phyloP scores from a whole-genome alignment of 2,888 invertebrate species.

The Tubulanus polymorphus region DNA sequence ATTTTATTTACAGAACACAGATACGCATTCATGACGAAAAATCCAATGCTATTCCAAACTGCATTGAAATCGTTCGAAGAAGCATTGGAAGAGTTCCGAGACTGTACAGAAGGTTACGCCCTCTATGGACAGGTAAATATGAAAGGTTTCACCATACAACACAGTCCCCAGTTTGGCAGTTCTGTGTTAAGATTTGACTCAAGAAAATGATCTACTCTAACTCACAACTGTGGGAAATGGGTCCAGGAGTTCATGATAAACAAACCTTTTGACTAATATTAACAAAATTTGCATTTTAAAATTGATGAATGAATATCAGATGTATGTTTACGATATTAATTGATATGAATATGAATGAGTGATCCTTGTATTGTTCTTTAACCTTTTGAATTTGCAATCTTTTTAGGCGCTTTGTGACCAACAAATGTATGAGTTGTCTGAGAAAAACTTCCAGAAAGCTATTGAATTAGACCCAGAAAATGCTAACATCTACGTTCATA shows the following conservation, averaged over 20 bases:
- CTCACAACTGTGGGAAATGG: not conserved
- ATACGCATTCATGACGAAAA: constrained; percentile 57
- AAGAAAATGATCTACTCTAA: no score
- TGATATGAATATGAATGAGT: no score
- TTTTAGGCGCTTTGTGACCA: constrained; percentile 72
- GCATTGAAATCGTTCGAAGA: constrained; percentile 65
- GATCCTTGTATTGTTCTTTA: no score
- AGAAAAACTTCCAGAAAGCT: constrained; percentile 75
- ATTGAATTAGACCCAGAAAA: constrained; percentile 77
- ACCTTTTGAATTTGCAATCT: no score
- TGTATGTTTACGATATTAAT: no score
- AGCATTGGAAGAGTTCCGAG: constrained; percentile 74
- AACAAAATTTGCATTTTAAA: no score
- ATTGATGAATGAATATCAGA: no score
- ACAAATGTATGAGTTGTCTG: constrained; percentile 77
- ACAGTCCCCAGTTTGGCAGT: no score
- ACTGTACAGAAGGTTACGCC: constrained; percentile 80
- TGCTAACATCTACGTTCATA: constrained; percentile 81
- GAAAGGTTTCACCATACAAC: not conserved
- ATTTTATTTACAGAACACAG: constrained; percentile 65
- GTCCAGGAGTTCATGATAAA: no score
- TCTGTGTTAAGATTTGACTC: no score
- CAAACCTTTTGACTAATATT: no score
- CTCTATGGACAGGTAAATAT: constrained; percentile 75
- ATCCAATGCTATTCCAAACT: constrained; percentile 52